A percentile compares a stretch with the other conserved stretches of the same genome.
These are phyloP conservation scores for Drosophila santomea DNA, from an alignment of 1,140 invertebrate genomes.

Conservation along the genomic window DNA sequence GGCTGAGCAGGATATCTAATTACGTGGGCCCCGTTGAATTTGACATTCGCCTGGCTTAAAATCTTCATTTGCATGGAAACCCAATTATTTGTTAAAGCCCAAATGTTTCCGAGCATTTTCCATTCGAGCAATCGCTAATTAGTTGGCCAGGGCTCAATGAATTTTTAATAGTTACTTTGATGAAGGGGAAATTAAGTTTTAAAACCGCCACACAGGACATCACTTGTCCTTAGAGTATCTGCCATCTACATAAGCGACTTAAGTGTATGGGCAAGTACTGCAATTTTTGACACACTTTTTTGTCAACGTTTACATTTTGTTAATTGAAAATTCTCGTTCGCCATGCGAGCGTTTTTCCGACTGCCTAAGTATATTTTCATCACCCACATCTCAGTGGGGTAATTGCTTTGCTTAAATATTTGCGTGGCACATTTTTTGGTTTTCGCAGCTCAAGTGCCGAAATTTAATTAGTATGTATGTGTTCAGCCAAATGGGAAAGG, in stretches of 20 bases:
- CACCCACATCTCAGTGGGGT: slow-evolving; percentile 26
- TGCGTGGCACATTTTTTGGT: slow-evolving; percentile 46
- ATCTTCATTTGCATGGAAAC: slow-evolving; percentile 67
- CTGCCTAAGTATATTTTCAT: slow-evolving; percentile 11
- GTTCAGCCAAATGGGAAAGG: slow-evolving; percentile 5
- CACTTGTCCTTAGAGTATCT: neutral
- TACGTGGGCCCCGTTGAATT: slow-evolving; percentile 54
- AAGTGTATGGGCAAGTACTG: slow-evolving; percentile 11
- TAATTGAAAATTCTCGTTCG: slow-evolving; percentile 63
- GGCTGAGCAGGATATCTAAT: slow-evolving; percentile 51
- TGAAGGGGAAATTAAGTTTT: slow-evolving; percentile 24
- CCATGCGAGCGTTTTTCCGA: slow-evolving; percentile 7
- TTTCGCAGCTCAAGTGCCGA: slow-evolving; percentile 43
- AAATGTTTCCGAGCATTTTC: slow-evolving; percentile 58
- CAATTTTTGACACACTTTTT: slow-evolving; percentile 25
- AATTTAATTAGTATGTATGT: slow-evolving; percentile 57
- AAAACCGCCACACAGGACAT: neutral
- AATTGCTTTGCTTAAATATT: slow-evolving; percentile 73
- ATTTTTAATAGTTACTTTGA: slow-evolving; percentile 34
- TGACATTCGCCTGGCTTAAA: slow-evolving; percentile 48
- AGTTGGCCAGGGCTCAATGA: slow-evolving; percentile 35
- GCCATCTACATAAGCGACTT: neutral
- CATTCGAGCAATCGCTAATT: slow-evolving; percentile 57
- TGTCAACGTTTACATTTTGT: slow-evolving; percentile 68
- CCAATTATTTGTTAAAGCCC: slow-evolving; percentile 46